Evolutionary conservation across 2,797 vertebrate genomes (phyloP), one percentile per base, ranked within the genome.

Genomic region (Syngnathus acus): DNA sequence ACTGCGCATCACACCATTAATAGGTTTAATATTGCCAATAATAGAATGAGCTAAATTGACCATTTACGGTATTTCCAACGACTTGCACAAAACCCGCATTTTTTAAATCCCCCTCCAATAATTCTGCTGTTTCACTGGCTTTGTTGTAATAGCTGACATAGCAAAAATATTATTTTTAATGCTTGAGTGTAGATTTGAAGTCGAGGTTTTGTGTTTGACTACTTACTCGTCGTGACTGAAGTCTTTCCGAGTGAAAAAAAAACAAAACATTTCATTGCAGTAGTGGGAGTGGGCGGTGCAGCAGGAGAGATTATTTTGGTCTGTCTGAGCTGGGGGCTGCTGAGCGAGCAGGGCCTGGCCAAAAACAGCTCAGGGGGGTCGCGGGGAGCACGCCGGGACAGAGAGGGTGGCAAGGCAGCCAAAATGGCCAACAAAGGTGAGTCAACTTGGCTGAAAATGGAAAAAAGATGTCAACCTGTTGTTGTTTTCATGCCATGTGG

Each of bases 381-480:
- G 54, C 78, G 64, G 73, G 76, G 79, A 88, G 78, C 75, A 63
- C 76, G 72, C 82, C 60, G 54, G 74, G 74, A 66, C 82, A 74
- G 78, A 80, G 72, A 62, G 75, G 59, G 74, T 63, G 17, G 40
- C 32, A 19, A 65, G 72, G 71, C 76, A 62, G 73, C 58, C 73
- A 86, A 86, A 83, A 93, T 93, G 91, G 80, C 84, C 80, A 87
- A 80, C 82, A 91, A 91, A 92, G 91, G 92, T 92, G 82, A 92
- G 89, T 71, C 37, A 4, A 37, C 14, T 42, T 73, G 67, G 53
- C 42, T 38, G 63, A 69, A 60, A 0, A 47, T 63, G 32, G 1
- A 6, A 19, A 59, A 19, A 47, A 65, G 8, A 39, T 43, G 62
- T 8, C 8, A 48, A n/a, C 9, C 4, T 17, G 6, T 6, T 48